Percentiles rank a stretch among this genome's conserved stretches.
phyloP scores from a whole-genome alignment of 2,113 vertebrate genomes.

The Oncorhynchus kisutch region DNA sequence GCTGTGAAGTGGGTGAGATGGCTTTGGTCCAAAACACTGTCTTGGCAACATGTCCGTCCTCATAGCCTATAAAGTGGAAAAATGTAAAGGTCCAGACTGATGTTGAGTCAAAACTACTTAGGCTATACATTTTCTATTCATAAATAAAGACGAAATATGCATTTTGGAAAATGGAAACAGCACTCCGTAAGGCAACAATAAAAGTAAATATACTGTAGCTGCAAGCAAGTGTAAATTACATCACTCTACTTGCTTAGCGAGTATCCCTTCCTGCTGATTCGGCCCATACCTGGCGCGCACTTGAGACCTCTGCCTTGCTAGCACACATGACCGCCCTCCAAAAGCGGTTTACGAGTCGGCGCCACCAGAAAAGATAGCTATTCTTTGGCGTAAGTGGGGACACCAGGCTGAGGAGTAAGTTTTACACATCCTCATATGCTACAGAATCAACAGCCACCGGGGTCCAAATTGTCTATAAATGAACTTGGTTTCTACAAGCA shows the following conservation, averaged over 20 bases:
- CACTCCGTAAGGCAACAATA: constrained; percentile 48
- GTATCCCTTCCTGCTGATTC: too few species aligned
- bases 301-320: too few species aligned
- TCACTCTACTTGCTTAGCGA: too few species aligned
- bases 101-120: constrained; percentile 27
- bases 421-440: too few species aligned
- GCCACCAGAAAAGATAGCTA: too few species aligned
- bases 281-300: too few species aligned
- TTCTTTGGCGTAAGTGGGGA: too few species aligned
- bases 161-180: constrained; percentile 58
- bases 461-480: too few species aligned
- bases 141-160: constrained; percentile 40
- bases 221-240: constrained; percentile 5
- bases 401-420: too few species aligned
- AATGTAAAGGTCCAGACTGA: constrained; percentile 12
- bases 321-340: too few species aligned
- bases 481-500: constrained; percentile 13
- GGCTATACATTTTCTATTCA: constrained; percentile 30
- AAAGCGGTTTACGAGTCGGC: too few species aligned
- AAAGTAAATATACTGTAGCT: constrained; percentile 17
- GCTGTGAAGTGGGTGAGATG: constrained; percentile 21
- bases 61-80: constrained; percentile 22
- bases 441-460: neutral
- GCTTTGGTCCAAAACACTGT: constrained; percentile 16
- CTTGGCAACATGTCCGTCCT: constrained; percentile 5